These are phyloP conservation scores for Dryobates pubescens DNA, from an alignment of 2,797 vertebrate genomes.

Conservation along the genomic window DNA sequence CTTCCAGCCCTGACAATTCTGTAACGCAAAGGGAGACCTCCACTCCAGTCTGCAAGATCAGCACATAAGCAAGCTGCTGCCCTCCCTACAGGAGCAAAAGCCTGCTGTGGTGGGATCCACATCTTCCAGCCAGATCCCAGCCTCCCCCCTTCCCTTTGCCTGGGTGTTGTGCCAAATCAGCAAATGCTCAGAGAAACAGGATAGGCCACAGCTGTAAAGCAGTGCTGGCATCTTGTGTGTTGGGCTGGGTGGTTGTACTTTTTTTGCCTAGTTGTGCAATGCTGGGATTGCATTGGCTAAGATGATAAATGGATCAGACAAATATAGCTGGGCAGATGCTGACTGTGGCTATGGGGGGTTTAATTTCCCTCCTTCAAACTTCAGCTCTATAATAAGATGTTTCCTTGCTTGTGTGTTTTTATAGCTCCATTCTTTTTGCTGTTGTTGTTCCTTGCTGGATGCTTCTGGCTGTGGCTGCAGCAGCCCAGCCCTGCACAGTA, in stretches of 20 bases:
- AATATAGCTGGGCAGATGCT: constrained; percentile 61
- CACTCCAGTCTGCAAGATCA: constrained; percentile 1
- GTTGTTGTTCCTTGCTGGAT: neutral
- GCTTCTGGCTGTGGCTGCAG: constrained; percentile 24
- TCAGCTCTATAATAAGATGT: constrained; percentile 67
- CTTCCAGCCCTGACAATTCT: too few relatives aligned
- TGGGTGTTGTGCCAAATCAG: neutral
- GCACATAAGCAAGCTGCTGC: neutral
- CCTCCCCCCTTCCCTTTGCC: neutral
- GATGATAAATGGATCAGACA: constrained; percentile 51
- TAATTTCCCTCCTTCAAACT: constrained; percentile 62
- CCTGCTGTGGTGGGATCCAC: neutral
- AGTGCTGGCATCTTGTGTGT: neutral
- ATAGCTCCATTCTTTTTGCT: neutral
- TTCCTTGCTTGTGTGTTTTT: constrained; percentile 61
- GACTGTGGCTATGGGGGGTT: constrained; percentile 49
- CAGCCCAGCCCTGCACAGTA: constrained; percentile 45
- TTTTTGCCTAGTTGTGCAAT: neutral
- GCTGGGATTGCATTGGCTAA: neutral
- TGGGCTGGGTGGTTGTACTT: neutral
- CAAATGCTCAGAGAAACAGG: constrained; percentile 54
- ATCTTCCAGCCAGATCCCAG: neutral
- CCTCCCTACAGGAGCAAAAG: neutral
- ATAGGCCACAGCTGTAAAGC: constrained; percentile 57
- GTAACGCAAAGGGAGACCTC: neutral